These are phyloP conservation scores for Sus cebifrons DNA, from an alignment of 2,797 vertebrate genomes.

Conservation along the genomic window DNA sequence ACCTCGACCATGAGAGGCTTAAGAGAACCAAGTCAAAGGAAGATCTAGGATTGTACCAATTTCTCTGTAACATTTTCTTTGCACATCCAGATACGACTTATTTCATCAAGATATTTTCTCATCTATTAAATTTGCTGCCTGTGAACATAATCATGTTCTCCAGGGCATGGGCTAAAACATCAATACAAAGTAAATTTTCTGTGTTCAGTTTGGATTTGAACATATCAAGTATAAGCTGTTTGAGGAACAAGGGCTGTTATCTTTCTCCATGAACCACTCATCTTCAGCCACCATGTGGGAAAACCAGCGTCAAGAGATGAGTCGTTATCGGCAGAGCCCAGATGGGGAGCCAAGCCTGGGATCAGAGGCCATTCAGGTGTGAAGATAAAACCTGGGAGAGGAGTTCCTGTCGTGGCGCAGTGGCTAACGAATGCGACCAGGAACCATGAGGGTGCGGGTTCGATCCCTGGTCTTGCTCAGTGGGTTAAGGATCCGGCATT, in stretches of 20 bases:
- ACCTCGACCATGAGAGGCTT: not conserved
- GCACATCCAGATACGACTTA: not conserved
- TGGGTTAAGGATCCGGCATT: no score
- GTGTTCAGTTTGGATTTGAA: not conserved
- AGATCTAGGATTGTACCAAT: not conserved
- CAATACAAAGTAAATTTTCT: not conserved
- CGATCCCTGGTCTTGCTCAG: no score
- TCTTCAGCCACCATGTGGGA: not conserved
- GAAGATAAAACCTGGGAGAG: not conserved
- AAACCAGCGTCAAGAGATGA: not conserved
- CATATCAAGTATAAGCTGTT: not conserved
- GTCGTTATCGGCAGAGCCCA: not conserved
- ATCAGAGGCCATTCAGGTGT: not conserved
- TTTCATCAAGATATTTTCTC: constrained; percentile 54
- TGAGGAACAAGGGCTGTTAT: constrained; percentile 7
- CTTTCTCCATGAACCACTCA: not conserved
- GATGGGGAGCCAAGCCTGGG: not conserved
- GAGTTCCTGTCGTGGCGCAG: no score
- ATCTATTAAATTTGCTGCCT: not conserved
- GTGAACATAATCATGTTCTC: constrained; percentile 12
- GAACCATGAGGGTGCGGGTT: no score
- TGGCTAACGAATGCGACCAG: no score
- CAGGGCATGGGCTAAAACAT: constrained; percentile 7
- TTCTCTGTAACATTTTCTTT: constrained; percentile 39
- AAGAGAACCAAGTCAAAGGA: not conserved